Percentiles rank a stretch among this genome's conserved stretches.
phyloP scores from a whole-genome alignment of 2,797 vertebrate species.

The Florisuga fusca region DNA sequence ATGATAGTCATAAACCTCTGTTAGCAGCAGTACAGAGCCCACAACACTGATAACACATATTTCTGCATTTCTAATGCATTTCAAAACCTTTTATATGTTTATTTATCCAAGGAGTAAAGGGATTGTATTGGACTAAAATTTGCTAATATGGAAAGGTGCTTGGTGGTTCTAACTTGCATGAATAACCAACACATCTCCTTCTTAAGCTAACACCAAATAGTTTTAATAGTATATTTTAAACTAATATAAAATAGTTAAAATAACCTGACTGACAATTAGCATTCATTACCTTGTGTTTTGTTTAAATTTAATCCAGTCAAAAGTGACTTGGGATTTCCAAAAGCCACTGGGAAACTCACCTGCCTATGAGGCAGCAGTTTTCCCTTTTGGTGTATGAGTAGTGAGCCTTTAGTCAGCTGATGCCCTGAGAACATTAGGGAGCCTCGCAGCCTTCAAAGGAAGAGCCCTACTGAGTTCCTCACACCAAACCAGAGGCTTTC shows the following conservation, averaged over 20 bases:
- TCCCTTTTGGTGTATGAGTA: background rate
- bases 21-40: background rate
- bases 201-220: background rate
- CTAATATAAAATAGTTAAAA: slow-evolving; percentile 20
- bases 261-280: background rate
- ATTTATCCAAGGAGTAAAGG: slow-evolving; percentile 30
- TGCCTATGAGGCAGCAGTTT: background rate
- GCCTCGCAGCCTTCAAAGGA: background rate
- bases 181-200: background rate
- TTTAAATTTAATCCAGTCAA: background rate
- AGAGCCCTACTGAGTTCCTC: background rate
- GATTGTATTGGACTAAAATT: background rate
- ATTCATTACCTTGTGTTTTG: background rate
- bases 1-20: background rate
- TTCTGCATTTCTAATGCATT: background rate
- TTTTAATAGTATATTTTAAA: background rate
- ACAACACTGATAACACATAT: background rate
- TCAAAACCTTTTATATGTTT: background rate
- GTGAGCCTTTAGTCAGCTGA: background rate
- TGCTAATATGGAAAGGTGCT: background rate
- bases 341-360: background rate
- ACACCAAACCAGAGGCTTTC: background rate
- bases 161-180: slow-evolving; percentile 39
- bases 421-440: background rate
- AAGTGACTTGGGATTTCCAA: background rate